Evolutionary conservation across 2,113 vertebrate species (phyloP).

Genomic region (Oostethus manadensis): DNA sequence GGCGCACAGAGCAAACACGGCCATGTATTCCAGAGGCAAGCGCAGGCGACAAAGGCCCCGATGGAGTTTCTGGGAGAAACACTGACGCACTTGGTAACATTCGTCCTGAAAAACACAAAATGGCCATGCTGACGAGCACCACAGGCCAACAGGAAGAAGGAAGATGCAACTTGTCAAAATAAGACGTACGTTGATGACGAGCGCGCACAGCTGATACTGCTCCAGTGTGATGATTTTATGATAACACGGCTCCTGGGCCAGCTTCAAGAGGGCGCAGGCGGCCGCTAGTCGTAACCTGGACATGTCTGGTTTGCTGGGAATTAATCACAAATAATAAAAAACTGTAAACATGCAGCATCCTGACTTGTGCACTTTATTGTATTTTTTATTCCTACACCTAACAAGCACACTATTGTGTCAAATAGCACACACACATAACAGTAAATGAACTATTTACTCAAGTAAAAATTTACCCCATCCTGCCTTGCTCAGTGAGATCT

Average conservation of each 20-base stretch:
- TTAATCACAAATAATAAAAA: neutral
- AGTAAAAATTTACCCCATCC: conserved; percentile 80
- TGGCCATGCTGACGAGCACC: neutral
- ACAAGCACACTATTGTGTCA: neutral
- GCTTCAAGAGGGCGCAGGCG: conserved; percentile 88
- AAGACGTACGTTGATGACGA: conserved; percentile 88
- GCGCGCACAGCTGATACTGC: conserved; percentile 93
- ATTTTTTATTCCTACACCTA: neutral
- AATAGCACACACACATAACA: neutral
- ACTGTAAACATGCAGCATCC: no score
- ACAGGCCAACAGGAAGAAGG: neutral
- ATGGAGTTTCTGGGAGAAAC: conserved; percentile 96
- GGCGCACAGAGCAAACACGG: conserved; percentile 92
- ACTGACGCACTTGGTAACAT: conserved; percentile 97
- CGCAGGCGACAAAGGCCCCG: conserved; percentile 91
- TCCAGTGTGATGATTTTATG: conserved; percentile 98
- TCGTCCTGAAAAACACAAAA: conserved; percentile 77
- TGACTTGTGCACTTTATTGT: neutral
- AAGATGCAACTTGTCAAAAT: neutral
- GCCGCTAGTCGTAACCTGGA: conserved; percentile 92
- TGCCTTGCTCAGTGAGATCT: conserved; percentile 95
- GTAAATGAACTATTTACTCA: no score
- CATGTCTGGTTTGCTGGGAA: conserved; percentile 94
- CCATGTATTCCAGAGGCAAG: conserved; percentile 95
- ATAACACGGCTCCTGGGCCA: conserved; percentile 97